These are phyloP conservation scores for Sitodiplosis mosellana DNA, from an alignment of 1,140 invertebrate species.

Conservation along the genomic window DNA sequence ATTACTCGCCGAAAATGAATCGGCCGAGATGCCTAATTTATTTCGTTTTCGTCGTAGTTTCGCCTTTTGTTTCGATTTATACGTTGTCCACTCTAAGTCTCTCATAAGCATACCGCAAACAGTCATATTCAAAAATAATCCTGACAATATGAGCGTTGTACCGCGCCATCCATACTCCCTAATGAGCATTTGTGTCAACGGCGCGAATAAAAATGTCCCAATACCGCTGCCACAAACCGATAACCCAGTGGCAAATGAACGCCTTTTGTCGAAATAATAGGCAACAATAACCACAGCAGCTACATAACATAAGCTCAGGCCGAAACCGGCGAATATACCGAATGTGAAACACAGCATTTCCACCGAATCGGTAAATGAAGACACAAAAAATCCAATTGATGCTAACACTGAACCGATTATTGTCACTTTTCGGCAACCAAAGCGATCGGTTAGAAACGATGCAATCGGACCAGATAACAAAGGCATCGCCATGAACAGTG, in stretches of 20 bases:
- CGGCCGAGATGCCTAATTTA: constrained; percentile 37
- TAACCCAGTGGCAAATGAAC: constrained; percentile 83
- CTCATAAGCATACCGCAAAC: constrained; percentile 74
- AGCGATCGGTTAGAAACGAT: constrained; percentile 69
- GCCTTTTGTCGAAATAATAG: constrained; percentile 84
- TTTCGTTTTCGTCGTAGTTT: constrained; percentile 27
- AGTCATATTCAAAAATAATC: constrained; percentile 68
- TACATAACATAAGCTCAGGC: constrained; percentile 72
- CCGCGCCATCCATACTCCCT: constrained; percentile 73
- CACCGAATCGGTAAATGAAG: constrained; percentile 56
- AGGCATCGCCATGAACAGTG: constrained; percentile 80
- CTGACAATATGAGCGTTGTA: constrained; percentile 60
- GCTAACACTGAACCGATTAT: constrained; percentile 65
- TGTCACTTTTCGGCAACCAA: constrained; percentile 62
- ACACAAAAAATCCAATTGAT: constrained; percentile 60
- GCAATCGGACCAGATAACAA: constrained; percentile 74
- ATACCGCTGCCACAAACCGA: constrained; percentile 80
- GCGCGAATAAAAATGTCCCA: constrained; percentile 81
- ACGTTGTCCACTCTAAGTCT: constrained; percentile 55
- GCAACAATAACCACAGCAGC: constrained; percentile 85
- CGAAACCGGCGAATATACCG: constrained; percentile 69
- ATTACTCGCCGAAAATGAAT: constrained; percentile 46
- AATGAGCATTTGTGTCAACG: constrained; percentile 57
- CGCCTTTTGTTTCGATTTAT: constrained; percentile 34
- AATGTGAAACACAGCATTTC: constrained; percentile 67